A percentile compares a stretch with the other conserved stretches of the same genome.
phyloP scores from a whole-genome alignment of 2,113 vertebrate genomes.

The Chrysochloris asiatica region DNA sequence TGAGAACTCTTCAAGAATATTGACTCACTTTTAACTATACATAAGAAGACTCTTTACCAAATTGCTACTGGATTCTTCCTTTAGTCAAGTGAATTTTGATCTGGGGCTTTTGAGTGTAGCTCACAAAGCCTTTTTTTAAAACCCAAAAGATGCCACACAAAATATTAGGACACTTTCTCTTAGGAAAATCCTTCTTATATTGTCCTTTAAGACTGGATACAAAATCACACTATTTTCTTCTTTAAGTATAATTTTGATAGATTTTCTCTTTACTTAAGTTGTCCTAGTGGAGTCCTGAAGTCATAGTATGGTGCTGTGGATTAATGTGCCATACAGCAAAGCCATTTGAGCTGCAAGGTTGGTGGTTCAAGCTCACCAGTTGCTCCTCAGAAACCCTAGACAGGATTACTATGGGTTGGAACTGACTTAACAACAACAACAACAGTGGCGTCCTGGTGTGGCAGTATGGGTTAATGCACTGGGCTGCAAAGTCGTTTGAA shows the following conservation, averaged over 20 bases:
- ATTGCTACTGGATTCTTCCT: neutral
- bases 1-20: neutral
- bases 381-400: too few relatives aligned
- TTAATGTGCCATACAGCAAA: too few relatives aligned
- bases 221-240: neutral
- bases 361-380: too few relatives aligned
- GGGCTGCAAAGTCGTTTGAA: too few relatives aligned
- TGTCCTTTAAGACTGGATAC: neutral
- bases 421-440: too few relatives aligned
- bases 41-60: neutral
- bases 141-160: neutral
- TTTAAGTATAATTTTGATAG: conserved; percentile 46
- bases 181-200: neutral
- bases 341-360: too few relatives aligned
- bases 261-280: neutral
- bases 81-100: neutral
- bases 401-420: too few relatives aligned
- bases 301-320: too few relatives aligned
- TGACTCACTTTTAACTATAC: neutral
- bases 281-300: too few relatives aligned
- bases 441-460: too few relatives aligned
- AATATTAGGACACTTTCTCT: neutral
- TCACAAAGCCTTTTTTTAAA: neutral
- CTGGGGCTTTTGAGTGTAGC: neutral
- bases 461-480: too few relatives aligned